A percentile compares a stretch with the other conserved stretches of the same genome.
phyloP scores from a whole-genome alignment of 2,888 invertebrate species.

The Lomographa bimaculata region DNA sequence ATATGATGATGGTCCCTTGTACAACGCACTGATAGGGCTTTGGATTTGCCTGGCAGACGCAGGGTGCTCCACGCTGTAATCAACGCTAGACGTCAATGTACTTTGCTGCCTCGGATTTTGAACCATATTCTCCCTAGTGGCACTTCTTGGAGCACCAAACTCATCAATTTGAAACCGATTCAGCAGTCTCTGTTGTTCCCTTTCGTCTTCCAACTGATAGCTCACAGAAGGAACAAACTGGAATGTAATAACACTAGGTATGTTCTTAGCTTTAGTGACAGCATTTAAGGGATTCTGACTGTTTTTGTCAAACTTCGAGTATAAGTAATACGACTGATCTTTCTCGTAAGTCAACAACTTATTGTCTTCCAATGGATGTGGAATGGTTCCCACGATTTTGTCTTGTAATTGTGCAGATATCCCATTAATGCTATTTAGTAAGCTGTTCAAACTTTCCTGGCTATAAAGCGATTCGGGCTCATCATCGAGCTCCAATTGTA shows the following conservation, averaged over 20 bases:
- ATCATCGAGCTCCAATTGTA: slow-evolving; percentile 48
- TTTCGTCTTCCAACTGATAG: slow-evolving; percentile 63
- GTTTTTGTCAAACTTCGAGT: slow-evolving; percentile 57
- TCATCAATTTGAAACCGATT: slow-evolving; percentile 62
- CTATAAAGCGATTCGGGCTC: slow-evolving; percentile 46
- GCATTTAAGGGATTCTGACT: slow-evolving; percentile 36
- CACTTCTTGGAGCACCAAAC: slow-evolving; percentile 54
- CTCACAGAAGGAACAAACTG: slow-evolving; percentile 68
- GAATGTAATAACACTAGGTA: slow-evolving; percentile 49
- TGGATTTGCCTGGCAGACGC: slow-evolving; percentile 40
- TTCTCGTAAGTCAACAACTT: slow-evolving; percentile 70
- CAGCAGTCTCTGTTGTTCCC: slow-evolving; percentile 61
- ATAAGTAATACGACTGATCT: slow-evolving; percentile 69
- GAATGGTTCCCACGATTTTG: slow-evolving; percentile 68
- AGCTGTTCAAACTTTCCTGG: slow-evolving; percentile 52
- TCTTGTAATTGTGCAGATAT: slow-evolving; percentile 72
- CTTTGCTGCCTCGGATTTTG: slow-evolving; percentile 39
- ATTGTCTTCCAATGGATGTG: slow-evolving; percentile 65
- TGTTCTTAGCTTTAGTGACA: slow-evolving; percentile 32
- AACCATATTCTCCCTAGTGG: slow-evolving; percentile 34
- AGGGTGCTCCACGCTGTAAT: slow-evolving; percentile 56
- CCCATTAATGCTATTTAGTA: slow-evolving; percentile 54
- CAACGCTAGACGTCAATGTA: slow-evolving; percentile 50
- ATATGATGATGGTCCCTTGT: slow-evolving; percentile 73
- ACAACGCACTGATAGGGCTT: slow-evolving; percentile 49